Evolutionary conservation across 2,888 invertebrate species (phyloP), one percentile per base, ranked within the genome.

Genomic region (Caenorhabditis sulstoni): DNA sequence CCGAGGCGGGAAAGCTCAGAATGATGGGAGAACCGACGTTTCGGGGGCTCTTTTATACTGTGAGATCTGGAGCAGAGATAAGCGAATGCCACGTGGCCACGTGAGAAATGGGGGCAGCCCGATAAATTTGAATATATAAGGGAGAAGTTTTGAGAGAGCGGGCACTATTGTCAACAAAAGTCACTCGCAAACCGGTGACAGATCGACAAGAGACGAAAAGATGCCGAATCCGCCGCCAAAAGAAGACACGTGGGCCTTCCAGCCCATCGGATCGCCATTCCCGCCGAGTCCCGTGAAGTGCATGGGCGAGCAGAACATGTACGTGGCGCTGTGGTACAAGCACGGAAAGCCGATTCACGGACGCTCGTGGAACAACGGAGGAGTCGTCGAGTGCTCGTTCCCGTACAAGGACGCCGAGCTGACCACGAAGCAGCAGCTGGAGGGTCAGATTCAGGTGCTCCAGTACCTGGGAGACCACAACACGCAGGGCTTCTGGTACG

Each of bases 401-500:
- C 86, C 87, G 11, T 87, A 86, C 74, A 77, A 78, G 44, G 81
- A 86, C 50, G 81, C 76, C 47, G 88, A 88, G 65, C 75, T 88
- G 45, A 82, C 57, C 44, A 82, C 82, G 45, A 82, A 82, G 65
- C 50, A 79, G 55, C 86, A 88, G 70, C 77, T 88, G 45, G 87
- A 83, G 59, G 88, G 88, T 55, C 83, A 87, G 70, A 88, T 88
- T 53, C 88, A 88, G 71, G 85, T 88, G 29, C 83, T 88, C 14
- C 87, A 87, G 59, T 88, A 88, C 82, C 76, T 83, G 67, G 88
- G 88, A 18, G 87, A 88, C 79, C 88, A 88, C 71, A 78, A 75
- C 65, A 65, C 57, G 23, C 86, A 74, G 66, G 73, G 75, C 7
- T 87, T 80, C 77, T 88, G 87, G 88, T 87, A 87, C 81, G 81